Base-by-base conservation (phyloP, 2,797 vertebrate species). In the Xiphophorus birchmanni region DNA sequence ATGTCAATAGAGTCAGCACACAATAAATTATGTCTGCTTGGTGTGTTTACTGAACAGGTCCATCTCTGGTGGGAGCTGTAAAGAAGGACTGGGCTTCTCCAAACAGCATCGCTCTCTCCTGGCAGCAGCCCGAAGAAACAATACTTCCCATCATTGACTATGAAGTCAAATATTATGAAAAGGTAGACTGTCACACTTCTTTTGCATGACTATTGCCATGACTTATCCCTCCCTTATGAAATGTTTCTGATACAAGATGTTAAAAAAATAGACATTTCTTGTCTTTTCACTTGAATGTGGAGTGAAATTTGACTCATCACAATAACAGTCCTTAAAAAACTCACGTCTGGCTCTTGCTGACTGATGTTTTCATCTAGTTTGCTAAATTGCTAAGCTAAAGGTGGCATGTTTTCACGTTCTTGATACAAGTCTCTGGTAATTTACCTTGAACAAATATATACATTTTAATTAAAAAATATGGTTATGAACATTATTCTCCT, bases 141-240 rank as follows among this genome's bases (percentile, higher is more conserved):
- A 84, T 92, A 56, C 95, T 97, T 90, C 94, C 94, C 88, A 93
- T 98, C 95, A 94, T 98, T 87, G 98, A 99, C 95, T 99, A 99
- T 85, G 98, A 99, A 96, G 96, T 99, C 96, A 99, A 99, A 96
- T 99, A 99, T 94, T 98, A 97, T 91, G 97, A 99, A 93, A 98
- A 98, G 97, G 98, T 99, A 97, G 52, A 37, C 15, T 80, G 60
- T 48, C 11, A 37, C 47, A 71, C 23, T 26, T 60, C 42, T 76
- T 32, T 63, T 60, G 73, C 35, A 37, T 54, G 21, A 40, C 50
- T 12, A 15, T 11, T 52, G 32, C 37, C 4, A 10, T 44, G 47
- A 32, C 47, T 32, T 48, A 11, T 11, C 21, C 4, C 37, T 69
- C 13, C 21, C 40, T 42, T 42, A 23, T 40, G 3, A 42, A 13